Evolutionary conservation across 2,113 vertebrate species (phyloP).

Genomic region (Carollia perspicillata): DNA sequence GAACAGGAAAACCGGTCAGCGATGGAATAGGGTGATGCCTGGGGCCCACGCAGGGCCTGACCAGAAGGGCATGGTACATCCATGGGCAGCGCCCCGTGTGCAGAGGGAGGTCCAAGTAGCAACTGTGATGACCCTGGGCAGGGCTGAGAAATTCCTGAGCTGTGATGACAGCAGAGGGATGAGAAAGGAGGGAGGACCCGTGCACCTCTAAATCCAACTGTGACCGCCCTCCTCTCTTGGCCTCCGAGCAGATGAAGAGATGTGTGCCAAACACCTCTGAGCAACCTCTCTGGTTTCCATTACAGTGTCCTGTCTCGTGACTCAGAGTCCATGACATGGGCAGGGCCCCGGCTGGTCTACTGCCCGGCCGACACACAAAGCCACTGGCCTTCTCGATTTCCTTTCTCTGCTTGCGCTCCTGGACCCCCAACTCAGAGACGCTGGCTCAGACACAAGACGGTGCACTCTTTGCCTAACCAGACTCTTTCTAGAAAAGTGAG

Average conservation of each 20-base stretch:
- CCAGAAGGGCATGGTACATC: not conserved
- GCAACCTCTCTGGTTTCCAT: not conserved
- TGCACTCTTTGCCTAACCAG: not conserved
- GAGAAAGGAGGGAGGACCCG: not conserved
- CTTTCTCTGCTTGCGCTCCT: not conserved
- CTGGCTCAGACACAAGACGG: not conserved
- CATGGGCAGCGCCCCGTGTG: rapidly evolving
- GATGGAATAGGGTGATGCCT: not conserved
- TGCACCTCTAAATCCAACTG: not conserved
- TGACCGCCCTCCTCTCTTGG: not conserved
- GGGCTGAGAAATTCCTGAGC: not conserved
- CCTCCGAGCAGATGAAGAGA: not conserved
- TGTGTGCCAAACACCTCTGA: not conserved
- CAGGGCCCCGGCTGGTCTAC: not conserved
- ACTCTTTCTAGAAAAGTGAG: not conserved
- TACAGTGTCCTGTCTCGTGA: not conserved
- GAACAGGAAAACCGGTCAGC: not conserved
- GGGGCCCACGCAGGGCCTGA: not conserved
- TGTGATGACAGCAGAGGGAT: not conserved
- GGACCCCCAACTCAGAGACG: not conserved
- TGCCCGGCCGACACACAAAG: not conserved
- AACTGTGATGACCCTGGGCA: not conserved
- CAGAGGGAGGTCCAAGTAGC: not conserved
- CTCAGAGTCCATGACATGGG: rapidly evolving
- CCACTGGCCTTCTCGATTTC: not conserved